Evolutionary conservation across 2,888 invertebrate genomes (phyloP), one percentile per base, ranked within the genome.

Genomic region (Cancer borealis): DNA sequence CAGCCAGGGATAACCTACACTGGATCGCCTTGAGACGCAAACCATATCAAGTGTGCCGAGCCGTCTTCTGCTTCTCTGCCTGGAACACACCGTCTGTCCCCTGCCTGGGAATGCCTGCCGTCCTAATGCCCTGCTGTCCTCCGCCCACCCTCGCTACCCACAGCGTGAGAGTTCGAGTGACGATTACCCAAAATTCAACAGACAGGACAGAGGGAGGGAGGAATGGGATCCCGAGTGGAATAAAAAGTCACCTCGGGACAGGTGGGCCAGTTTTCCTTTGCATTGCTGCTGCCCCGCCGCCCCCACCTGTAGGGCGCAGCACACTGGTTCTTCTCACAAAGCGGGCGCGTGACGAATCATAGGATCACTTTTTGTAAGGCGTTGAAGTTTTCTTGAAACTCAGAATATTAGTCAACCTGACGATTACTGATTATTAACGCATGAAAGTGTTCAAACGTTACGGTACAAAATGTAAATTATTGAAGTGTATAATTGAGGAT

Each of bases 11-110:
- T 39, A 84, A 84, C 84, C 84, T 84, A 84, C 84, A 84, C 84
- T 39, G 84, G 84, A 84, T 84, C 84, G 84, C 84, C 84, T 84
- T 84, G 84, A 84, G 84, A 84, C 17, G 39, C 84, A 84, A 39
- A 39, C 84, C 39, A 84, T 84, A 84, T 84, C 84, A 39, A 84
- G 84, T 39, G 84, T 14, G 84, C 10, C 12, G 39, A 84, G 84
- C 17, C 30, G 30, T 84, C 84, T 30, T 30, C 84, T 84, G 84
- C 39, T 39, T 39, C 84, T 84, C 39, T 39, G 84, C 84, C 84
- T 84, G 39, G 14, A 39, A 14, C 10, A 84, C 84, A 84, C 30
- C 17, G 84, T 84, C 84, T 84, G 39, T 2, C 10, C 84, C 14
- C 10, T 39, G 17, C 84, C n/a, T 84, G 84, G 84, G 84, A 84